Base-by-base conservation (phyloP, 2,113 vertebrate genomes). In the Onychorhynchus coronatus region DNA sequence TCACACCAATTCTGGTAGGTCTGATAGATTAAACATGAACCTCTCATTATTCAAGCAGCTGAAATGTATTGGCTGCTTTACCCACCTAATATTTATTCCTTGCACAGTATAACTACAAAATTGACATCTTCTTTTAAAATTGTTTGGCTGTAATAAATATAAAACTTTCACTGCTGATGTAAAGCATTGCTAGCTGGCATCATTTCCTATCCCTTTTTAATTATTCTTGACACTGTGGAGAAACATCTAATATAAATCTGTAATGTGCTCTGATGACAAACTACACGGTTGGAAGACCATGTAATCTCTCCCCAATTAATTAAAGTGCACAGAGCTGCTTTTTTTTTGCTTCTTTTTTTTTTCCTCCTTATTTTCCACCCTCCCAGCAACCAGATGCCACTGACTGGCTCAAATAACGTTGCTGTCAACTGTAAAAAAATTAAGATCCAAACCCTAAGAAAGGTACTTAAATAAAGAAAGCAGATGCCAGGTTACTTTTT, bases 231-330 rank as follows among this genome's bases (percentile, higher is more conserved):
- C 99, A 99, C 99, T 99, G 98, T 99, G 98, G 99, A 99, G 99
- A 99, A 99, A 99, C 99, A 99, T 99, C 99, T 99, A 99, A 99
- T 99, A 99, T 99, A 99, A 99, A 99, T 99, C 99, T 99, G 99
- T 99, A 99, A 99, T 99, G 99, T 98, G 98, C 98, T 98, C 99
- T 99, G 99, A 99, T 99, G 99, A 99, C 99, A 99, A 99, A 99
- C 99, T 99, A 99, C 99, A 99, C 98, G 99, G 98, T 99, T 99
- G 99, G 98, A 99, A 99, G 99, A 99, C 99, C 99, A 99, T 99
- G 99, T 99, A 99, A 99, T 99, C 99, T 99, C 98, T 98, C 98
- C 98, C 98, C 99, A 99, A 99, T 99, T 99, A 99, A 99, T 99
- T 99, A 99, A 99, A 99, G 98, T 98, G 98, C 98, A 98, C 98